Base-by-base conservation (phyloP, 2,888 invertebrate species). In the Anodontia alba region DNA sequence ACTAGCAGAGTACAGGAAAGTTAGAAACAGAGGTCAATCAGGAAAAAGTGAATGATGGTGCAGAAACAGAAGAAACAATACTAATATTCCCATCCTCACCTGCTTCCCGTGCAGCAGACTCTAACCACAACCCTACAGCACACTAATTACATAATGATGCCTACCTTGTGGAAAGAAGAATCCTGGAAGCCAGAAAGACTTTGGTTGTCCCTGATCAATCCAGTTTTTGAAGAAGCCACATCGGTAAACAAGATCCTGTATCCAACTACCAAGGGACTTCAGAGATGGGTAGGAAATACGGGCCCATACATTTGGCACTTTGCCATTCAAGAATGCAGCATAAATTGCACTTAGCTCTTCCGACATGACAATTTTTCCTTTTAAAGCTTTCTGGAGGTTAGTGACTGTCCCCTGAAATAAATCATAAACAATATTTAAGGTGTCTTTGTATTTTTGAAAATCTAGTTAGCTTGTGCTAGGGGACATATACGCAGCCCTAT, bases 301-400 rank as follows among this genome's bases (percentile, higher is more conserved):
- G 15, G 96, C 96, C 98, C 98, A 98, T 95, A 97, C 95, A 66
- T 96, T 95, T 0, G 98, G 98, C 20, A 85, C 85, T 95, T 96
- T 96, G 94, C 98, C 98, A 92, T 97, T 97, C 1, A 97, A 95
- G 90, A 98, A 96, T 0, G 98, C 96, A 54, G 95, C 96, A 92
- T 97, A 98, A 10, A 98, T 96, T 90, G 80, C 96, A 94, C 98
- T 98, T 84, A 98, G 95, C 67, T 96, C 96, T 87, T 98, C 97
- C 0, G 98, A 98, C 98, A 98, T 98, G 0, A 98, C 97, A 12
- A 98, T 97, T 33, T 82, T 80, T 54, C 98, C 98, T 95, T 97
- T 98, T 66, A 98, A 98, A 15, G 98, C 98, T 93, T 97, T 97
- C 92, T 97, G 96, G 62, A 98, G 95, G 90, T 97, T 97, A 46